Percentiles rank a stretch among this genome's conserved stretches.
Evolutionary conservation across 2,797 vertebrate species (phyloP).

Genomic region (Eurystomus glaucurus): DNA sequence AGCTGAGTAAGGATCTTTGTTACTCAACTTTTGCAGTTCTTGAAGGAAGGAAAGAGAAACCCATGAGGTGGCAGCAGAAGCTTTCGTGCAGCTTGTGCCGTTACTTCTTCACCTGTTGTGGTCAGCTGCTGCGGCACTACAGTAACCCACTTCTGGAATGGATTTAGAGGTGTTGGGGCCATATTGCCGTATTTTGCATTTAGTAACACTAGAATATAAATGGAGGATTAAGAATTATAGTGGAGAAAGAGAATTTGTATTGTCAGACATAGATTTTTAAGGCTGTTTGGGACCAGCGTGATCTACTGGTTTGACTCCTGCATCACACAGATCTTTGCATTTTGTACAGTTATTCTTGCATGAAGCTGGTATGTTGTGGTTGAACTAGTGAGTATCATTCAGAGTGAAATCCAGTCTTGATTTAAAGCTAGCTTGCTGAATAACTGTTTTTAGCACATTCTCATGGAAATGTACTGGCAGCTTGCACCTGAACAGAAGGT

Average conservation of each 20-base stretch:
- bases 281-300: neutral
- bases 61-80: conserved; percentile 72
- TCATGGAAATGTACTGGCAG: neutral
- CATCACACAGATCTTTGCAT: neutral
- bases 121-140: neutral
- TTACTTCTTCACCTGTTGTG: neutral
- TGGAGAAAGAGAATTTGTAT: neutral
- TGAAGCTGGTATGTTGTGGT: neutral
- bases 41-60: neutral
- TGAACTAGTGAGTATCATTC: neutral
- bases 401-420: neutral
- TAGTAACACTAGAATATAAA: neutral
- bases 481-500: neutral
- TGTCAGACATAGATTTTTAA: neutral
- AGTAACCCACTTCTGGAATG: neutral
- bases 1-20: neutral
- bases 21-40: neutral
- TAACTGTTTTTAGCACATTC: neutral
- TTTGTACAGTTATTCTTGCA: neutral
- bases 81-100: neutral
- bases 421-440: neutral
- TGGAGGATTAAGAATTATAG: neutral
- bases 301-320: neutral
- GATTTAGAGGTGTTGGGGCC: neutral
- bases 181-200: neutral